phyloP scores from a whole-genome alignment of 2,113 vertebrate species.

The Nanorana parkeri region DNA sequence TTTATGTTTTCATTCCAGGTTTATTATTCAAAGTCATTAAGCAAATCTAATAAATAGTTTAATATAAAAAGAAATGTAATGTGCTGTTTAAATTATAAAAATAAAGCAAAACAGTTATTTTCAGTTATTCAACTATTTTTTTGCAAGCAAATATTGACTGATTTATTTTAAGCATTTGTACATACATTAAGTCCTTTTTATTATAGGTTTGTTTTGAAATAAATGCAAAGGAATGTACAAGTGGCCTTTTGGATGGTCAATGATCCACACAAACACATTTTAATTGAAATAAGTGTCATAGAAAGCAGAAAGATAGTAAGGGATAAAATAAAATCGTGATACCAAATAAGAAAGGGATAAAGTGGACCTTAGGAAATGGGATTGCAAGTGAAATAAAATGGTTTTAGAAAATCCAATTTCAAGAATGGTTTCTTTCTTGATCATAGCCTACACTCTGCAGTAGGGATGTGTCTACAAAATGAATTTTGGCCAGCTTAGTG shows the following conservation, averaged over 20 bases:
- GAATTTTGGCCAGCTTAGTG: neutral
- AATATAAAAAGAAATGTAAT: too few species aligned
- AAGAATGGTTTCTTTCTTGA: slow-evolving; percentile 7
- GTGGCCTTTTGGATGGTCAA: neutral
- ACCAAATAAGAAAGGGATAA: slow-evolving; percentile 36
- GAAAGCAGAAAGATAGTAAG: slow-evolving; percentile 8
- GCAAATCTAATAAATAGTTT: too few species aligned
- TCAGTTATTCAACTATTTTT: too few species aligned
- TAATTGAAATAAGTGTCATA: slow-evolving; percentile 28
- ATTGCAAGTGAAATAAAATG: slow-evolving; percentile 28
- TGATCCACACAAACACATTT: neutral
- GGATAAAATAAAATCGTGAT: slow-evolving; percentile 34
- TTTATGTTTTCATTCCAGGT: too few species aligned
- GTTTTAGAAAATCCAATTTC: slow-evolving; percentile 46
- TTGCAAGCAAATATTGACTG: too few species aligned
- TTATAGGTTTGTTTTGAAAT: neutral
- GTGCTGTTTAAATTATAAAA: too few species aligned
- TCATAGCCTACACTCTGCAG: neutral
- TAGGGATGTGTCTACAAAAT: slow-evolving; percentile 1
- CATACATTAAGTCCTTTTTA: too few species aligned
- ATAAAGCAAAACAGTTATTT: too few species aligned
- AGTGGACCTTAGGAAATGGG: slow-evolving; percentile 22
- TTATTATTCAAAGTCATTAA: too few species aligned
- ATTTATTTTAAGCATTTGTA: too few species aligned
- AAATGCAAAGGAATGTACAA: neutral